Conservation (phyloP, 2,888 invertebrate species). For the Rhabditoides inermis region DNA sequence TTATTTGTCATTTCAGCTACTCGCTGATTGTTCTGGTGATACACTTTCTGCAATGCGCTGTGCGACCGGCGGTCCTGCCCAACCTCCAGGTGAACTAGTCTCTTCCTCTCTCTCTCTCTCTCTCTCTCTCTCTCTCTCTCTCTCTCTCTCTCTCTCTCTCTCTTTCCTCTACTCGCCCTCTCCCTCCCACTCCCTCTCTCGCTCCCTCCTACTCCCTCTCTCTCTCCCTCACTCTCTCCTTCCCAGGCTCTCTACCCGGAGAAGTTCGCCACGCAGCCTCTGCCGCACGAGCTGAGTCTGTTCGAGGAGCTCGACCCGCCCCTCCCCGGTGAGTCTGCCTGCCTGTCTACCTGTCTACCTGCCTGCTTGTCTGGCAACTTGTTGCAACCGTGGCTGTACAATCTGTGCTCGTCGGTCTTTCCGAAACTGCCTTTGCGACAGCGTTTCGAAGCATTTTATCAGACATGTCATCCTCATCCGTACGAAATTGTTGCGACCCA, state of each 20-base stretch:
- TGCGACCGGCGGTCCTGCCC: conserved; percentile 41
- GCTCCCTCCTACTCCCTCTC: too few relatives aligned
- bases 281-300: conserved; percentile 17
- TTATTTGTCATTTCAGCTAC: conserved; percentile 26
- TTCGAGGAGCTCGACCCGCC: conserved; percentile 19
- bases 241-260: conserved; percentile 26
- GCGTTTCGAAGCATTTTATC: too few relatives aligned
- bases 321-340: conserved; percentile 10
- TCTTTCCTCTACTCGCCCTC: conserved; percentile 25
- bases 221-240: background rate
- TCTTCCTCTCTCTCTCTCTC: too few relatives aligned
- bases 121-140: too few relatives aligned
- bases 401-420: too few relatives aligned
- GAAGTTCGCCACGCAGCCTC: conserved; percentile 17
- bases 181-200: too few relatives aligned
- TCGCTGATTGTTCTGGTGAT: conserved; percentile 48
- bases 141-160: too few relatives aligned
- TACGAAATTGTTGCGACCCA: too few relatives aligned
- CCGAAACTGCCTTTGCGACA: too few relatives aligned
- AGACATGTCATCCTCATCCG: too few relatives aligned
- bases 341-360: background rate
- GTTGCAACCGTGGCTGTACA: too few relatives aligned
- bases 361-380: background rate
- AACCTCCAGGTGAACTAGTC: conserved; percentile 49
- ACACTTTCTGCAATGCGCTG: conserved; percentile 47